Evolutionary conservation across 2,888 invertebrate species (phyloP), one percentile per base, ranked within the genome.

Genomic region (Graphium colonna): DNA sequence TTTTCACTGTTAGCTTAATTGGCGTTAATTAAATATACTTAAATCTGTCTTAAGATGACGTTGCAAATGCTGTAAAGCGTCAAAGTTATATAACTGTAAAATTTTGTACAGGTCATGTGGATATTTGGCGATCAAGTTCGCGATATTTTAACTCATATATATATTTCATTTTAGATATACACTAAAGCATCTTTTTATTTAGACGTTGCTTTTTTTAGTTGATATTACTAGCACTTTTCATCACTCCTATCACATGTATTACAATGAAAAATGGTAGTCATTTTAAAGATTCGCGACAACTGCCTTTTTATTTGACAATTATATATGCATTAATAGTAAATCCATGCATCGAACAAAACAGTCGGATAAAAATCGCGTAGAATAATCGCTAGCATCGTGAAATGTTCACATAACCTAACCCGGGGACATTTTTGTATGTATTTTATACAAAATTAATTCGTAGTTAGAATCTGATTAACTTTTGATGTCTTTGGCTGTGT

Each of bases 361-460:
- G 21, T 61, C 56, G 67, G 62, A 60, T 58, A 56, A 50, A 53
- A 55, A 64, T 60, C 69, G 70, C 71, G 71, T 74, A 63, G 65
- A 69, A 67, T 66, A 72, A 69, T 76, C 88, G 88, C 84, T 88
- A 86, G 85, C 85, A 89, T 90, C 90, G 90, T 90, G 89, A 88
- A 89, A 90, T 90, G 90, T 90, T 90, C 90, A 90, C 89, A 89
- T 89, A 75, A 87, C 88, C 89, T 89, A 79, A 64, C 65, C 69
- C 71, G 77, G 76, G 74, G 72, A 49, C 48, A 49, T 72, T 69
- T 72, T 72, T 76, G 72, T 71, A 79, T 77, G 71, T 79, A 71
- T 68, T 79, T 82, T 82, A 77, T 75, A 78, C 64, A 69, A 78
- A 69, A 68, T 62, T 61, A 76, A 74, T 75, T 76, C 66, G 79